Conservation (phyloP, 2,888 invertebrate genomes). For the Halocaridina rubra region DNA sequence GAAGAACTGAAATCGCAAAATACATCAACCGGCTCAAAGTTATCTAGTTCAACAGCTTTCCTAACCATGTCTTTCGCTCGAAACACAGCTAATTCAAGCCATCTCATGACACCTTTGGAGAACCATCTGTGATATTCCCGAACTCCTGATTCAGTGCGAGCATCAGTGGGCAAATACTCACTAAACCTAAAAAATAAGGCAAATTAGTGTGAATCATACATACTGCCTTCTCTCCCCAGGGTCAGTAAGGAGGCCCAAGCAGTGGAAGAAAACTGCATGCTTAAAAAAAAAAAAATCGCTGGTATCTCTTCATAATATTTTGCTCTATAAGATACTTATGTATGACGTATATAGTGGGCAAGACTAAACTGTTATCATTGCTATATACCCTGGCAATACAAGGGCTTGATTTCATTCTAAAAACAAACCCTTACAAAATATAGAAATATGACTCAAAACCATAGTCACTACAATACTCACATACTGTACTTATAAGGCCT, state of each 20-base stretch:
- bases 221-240: background rate
- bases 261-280: background rate
- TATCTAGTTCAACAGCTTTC: slow-evolving; percentile 56
- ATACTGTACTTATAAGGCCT: background rate
- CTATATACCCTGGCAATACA: too few species aligned
- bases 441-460: background rate
- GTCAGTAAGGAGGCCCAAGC: background rate
- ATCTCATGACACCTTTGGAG: slow-evolving; percentile 57
- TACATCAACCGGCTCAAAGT: slow-evolving; percentile 39
- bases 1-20: slow-evolving; percentile 57
- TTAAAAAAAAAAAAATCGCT: too few species aligned
- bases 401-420: too few species aligned
- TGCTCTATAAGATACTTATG: too few species aligned
- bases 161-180: slow-evolving; percentile 36
- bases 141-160: slow-evolving; percentile 47
- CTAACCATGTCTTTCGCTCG: slow-evolving; percentile 45
- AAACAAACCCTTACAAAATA: too few species aligned
- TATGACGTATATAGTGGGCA: background rate
- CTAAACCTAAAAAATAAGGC: slow-evolving; percentile 36
- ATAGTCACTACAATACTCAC: background rate
- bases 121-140: slow-evolving; percentile 62
- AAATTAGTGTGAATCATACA: background rate
- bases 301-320: too few species aligned
- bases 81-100: slow-evolving; percentile 51
- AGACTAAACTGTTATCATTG: too few species aligned